Conservation (phyloP, 1,140 invertebrate species). For the Macrocentrus cingulum region DNA sequence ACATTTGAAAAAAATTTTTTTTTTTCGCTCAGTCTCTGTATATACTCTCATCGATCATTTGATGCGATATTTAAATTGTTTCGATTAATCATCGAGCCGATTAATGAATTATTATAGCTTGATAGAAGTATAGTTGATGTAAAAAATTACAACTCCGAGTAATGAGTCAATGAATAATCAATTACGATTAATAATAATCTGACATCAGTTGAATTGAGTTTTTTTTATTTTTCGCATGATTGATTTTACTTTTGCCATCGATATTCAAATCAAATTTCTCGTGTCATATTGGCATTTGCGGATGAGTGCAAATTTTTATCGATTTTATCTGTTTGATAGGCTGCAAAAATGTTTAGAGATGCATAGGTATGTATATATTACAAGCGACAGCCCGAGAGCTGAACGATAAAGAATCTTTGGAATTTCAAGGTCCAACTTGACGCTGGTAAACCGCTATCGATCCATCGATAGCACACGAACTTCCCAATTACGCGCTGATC, state of each 20-base stretch:
- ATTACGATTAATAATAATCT: conserved; percentile 1
- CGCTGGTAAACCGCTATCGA: conserved; percentile 6
- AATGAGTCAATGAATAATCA: conserved; percentile 22
- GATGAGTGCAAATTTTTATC: too few species aligned
- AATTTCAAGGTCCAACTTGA: conserved; percentile 16
- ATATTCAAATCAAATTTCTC: conserved; percentile 6
- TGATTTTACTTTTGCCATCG: neutral
- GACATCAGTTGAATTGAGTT: neutral
- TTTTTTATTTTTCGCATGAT: neutral
- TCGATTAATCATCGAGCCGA: conserved; percentile 21
- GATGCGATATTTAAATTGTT: conserved; percentile 18
- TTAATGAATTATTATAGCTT: conserved; percentile 2
- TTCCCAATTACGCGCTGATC: conserved; percentile 5
- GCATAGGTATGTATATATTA: too few species aligned
- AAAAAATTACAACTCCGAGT: conserved; percentile 11
- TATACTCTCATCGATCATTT: conserved; percentile 22
- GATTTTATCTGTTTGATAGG: too few species aligned
- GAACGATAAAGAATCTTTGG: conserved; percentile 3
- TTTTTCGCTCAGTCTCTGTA: conserved; percentile 3
- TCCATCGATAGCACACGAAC: conserved; percentile 17
- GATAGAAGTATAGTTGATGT: neutral
- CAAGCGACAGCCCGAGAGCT: too few species aligned
- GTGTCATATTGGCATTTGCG: too few species aligned
- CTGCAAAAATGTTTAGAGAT: too few species aligned
- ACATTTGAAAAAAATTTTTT: conserved; percentile 13